These are phyloP conservation scores for Beroe ovata DNA, from an alignment of 37 sponge, comb jelly and placozoan genomes.

Conservation along the genomic window DNA sequence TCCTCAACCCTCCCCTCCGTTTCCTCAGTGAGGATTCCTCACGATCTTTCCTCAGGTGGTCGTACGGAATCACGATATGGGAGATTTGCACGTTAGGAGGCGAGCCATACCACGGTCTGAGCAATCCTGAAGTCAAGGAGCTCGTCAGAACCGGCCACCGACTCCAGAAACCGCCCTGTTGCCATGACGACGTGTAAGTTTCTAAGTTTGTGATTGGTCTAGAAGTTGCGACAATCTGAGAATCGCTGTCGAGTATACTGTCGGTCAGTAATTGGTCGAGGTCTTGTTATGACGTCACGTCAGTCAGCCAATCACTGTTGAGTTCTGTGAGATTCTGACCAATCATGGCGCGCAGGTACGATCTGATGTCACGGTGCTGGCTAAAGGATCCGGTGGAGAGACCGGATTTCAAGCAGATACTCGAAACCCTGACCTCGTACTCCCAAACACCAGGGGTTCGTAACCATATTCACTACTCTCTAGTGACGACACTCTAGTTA, in stretches of 20 bases:
- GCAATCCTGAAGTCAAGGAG: background rate
- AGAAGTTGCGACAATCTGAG: too few relatives aligned
- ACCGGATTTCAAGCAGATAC: constrained; percentile 1
- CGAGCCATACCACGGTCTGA: constrained; percentile 1
- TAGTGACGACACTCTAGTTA: too few relatives aligned
- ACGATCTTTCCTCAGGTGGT: constrained; percentile 45
- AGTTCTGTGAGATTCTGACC: background rate
- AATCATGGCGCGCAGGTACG: background rate
- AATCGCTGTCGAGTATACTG: too few relatives aligned
- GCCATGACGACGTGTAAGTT: background rate
- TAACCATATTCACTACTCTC: too few relatives aligned
- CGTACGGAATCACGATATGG: constrained; percentile 26
- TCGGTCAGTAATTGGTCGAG: too few relatives aligned
- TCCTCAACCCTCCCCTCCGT: background rate
- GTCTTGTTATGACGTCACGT: too few relatives aligned
- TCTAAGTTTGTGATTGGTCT: too few relatives aligned
- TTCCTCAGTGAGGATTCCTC: too few relatives aligned
- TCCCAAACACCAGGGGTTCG: constrained; percentile 43
- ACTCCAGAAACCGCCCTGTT: constrained; percentile 10
- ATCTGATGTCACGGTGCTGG: constrained; percentile 32
- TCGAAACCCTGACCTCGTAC: background rate
- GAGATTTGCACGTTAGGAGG: constrained; percentile 55
- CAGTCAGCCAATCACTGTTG: background rate
- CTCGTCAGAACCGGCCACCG: background rate
- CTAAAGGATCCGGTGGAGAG: background rate